Conservation (phyloP, 2,797 vertebrate species). For the Typhlichthys subterraneus region DNA sequence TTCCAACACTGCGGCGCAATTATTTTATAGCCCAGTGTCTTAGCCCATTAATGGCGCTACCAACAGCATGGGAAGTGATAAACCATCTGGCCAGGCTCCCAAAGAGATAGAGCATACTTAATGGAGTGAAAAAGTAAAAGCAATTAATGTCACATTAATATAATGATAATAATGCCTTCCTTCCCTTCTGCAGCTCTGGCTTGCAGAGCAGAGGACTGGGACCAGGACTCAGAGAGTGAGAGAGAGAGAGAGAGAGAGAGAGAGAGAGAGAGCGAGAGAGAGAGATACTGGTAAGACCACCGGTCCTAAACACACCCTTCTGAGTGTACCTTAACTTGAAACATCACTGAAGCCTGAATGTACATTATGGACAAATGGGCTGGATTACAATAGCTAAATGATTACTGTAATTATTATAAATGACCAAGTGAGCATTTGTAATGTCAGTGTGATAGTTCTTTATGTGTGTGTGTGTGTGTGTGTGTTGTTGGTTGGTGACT, state of each 20-base stretch:
- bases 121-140: constrained; percentile 89
- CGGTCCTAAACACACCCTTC: constrained; percentile 28
- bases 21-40: constrained; percentile 86
- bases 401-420: not conserved
- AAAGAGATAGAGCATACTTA: constrained; percentile 85
- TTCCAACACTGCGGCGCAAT: constrained; percentile 81
- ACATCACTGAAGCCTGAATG: constrained; percentile 14
- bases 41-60: constrained; percentile 82
- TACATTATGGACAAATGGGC: too few relatives aligned
- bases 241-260: constrained; percentile 2
- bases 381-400: not conserved
- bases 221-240: constrained; percentile 42
- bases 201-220: constrained; percentile 57
- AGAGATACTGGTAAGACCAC: not conserved
- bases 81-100: constrained; percentile 85
- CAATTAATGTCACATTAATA: constrained; percentile 90
- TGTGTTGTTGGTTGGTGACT: constrained; percentile 6
- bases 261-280: constrained; percentile 5
- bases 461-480: not conserved
- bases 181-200: constrained; percentile 64
- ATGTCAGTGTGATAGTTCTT: not conserved
- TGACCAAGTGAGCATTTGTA: not conserved
- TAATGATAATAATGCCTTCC: constrained; percentile 86
- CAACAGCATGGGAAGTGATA: constrained; percentile 83
- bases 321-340: constrained; percentile 30